A percentile compares a stretch with the other conserved stretches of the same genome.
Conservation (phyloP, 2,888 invertebrate species). For the Penaeus monodon region DNA sequence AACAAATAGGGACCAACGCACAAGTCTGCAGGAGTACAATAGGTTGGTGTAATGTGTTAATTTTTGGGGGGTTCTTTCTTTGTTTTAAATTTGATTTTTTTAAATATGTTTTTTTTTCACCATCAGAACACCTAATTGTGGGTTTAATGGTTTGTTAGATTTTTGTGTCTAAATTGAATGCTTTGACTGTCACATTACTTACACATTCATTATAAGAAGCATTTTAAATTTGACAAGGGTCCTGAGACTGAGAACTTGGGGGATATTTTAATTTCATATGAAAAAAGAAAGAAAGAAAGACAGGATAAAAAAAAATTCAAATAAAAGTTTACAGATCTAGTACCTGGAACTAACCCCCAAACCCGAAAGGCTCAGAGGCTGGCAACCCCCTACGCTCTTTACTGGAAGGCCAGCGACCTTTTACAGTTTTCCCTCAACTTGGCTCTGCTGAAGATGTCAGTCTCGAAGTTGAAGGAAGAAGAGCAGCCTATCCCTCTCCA, state of each 20-base stretch:
- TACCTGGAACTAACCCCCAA: conserved; percentile 54
- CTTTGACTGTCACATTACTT: too few species aligned
- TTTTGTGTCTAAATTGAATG: too few species aligned
- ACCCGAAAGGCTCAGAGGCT: conserved; percentile 52
- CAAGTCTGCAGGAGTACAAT: conserved; percentile 54
- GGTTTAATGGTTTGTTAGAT: too few species aligned
- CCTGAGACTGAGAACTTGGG: too few species aligned
- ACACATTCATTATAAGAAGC: too few species aligned
- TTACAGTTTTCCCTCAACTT: conserved; percentile 63
- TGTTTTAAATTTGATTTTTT: not conserved
- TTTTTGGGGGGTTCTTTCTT: not conserved
- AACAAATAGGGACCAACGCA: conserved; percentile 29
- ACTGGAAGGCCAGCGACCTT: conserved; percentile 62
- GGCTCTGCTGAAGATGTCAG: conserved; percentile 63
- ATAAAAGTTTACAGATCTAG: conserved; percentile 40
- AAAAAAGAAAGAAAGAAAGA: too few species aligned
- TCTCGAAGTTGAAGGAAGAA: conserved; percentile 50
- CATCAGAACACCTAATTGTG: too few species aligned
- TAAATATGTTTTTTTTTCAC: too few species aligned
- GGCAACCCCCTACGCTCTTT: conserved; percentile 60
- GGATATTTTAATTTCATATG: too few species aligned
- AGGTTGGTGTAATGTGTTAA: conserved; percentile 27
- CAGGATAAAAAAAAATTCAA: too few species aligned
- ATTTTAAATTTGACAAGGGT: too few species aligned
- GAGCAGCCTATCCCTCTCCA: conserved; percentile 51